Base-by-base conservation (phyloP, 2,113 vertebrate species). In the Bothrops jararaca region DNA sequence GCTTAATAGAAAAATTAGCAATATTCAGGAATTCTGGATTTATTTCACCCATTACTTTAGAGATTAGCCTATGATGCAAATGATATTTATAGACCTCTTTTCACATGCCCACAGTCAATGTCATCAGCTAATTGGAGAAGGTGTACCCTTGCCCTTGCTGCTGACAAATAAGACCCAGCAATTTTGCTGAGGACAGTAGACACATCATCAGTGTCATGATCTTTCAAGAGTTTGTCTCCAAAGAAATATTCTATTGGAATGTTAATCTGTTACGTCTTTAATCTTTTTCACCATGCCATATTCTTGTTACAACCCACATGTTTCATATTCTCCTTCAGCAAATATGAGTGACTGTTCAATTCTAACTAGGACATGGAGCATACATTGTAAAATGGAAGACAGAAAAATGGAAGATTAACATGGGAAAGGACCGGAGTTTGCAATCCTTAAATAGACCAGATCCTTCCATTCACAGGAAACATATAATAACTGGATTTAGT, bases 181-280 rank as follows among this genome's bases (percentile, higher is more conserved):
- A 88, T 97, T 97, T 97, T 96, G 90, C 95, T 96, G 95, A 93
- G 95, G 93, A 95, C 91, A 94, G 96, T 96, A 96, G 95, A 96
- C 93, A 90, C 95, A 96, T 97, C 97, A 97, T 96, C 95, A 93
- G 93, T 96, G 96, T 96, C 95, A 91, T 39, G 92, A 97, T 95
- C 97, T 97, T 97, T 96, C 93, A 95, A 95, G 96, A 96, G 89
- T 22, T 56, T 95, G 92, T 97, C 97, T 93, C 95, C 91, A 93
- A 96, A 96, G 97, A 98, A 97, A 97, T 98, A 92, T 97, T 96
- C 95, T 80, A 0, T 95, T 96, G 96, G 96, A 97, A 98, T 97
- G 96, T 96, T 97, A 97, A 98, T 97, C 96, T 98, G 96, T 96
- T 97, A 96, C 95, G 97, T 97, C 96, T 97, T 96, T 98, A 96